Evolutionary conservation across 2,888 invertebrate genomes (phyloP).

Genomic region (Proisotoma minuta): DNA sequence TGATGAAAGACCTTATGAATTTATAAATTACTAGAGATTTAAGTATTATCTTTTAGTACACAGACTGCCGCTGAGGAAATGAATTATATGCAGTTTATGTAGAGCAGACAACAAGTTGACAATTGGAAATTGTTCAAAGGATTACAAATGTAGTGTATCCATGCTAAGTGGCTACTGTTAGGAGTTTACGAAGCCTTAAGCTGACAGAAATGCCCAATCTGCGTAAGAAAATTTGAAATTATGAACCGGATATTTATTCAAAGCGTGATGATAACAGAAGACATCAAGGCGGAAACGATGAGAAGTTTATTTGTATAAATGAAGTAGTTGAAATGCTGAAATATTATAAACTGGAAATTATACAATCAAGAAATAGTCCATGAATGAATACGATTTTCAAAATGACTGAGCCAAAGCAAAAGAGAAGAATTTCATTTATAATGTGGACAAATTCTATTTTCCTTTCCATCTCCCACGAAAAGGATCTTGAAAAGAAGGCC

Average conservation of each 20-base stretch:
- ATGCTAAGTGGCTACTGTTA: no score
- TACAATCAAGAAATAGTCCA: slow-evolving; percentile 9
- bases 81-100: neutral
- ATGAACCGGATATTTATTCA: slow-evolving; percentile 11
- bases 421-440: no score
- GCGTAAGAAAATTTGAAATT: neutral
- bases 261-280: neutral
- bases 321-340: slow-evolving; percentile 6
- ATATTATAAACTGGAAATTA: slow-evolving; percentile 11
- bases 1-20: no score
- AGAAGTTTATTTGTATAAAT: neutral
- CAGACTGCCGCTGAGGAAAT: no score
- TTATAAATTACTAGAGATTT: no score
- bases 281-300: neutral
- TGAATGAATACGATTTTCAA: neutral
- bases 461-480: neutral
- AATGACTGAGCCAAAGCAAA: neutral
- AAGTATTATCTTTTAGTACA: no score
- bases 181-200: neutral
- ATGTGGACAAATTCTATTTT: neutral
- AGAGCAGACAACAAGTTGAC: neutral
- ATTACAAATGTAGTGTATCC: neutral
- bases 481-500: neutral
- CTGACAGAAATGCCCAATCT: neutral
- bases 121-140: neutral